Percentiles rank a stretch among this genome's conserved stretches.
Evolutionary conservation across 2,888 invertebrate species (phyloP).

Genomic region (Pachliopta kotzebuea): DNA sequence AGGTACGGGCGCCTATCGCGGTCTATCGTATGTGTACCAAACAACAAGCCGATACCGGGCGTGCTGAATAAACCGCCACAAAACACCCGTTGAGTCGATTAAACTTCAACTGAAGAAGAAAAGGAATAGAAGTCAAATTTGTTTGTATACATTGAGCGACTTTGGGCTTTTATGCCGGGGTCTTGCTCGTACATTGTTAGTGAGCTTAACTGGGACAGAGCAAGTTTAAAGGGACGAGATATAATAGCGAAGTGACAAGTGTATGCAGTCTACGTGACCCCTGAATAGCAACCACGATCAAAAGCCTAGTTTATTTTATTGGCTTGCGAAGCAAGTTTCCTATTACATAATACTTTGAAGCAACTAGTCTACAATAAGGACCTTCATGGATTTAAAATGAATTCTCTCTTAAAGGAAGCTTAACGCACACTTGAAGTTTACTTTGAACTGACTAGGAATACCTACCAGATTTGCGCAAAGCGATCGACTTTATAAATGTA

Average conservation of each 20-base stretch:
- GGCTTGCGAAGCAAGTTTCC: background rate
- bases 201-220: conserved; percentile 7
- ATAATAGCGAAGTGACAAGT: conserved; percentile 10
- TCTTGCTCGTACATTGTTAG: conserved; percentile 2
- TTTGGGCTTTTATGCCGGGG: background rate
- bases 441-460: conserved; percentile 8
- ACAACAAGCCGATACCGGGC: conserved; percentile 1
- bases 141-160: background rate
- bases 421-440: conserved; percentile 8
- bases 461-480: background rate
- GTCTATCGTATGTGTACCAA: conserved; percentile 12
- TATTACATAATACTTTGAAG: background rate
- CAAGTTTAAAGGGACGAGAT: conserved; percentile 16
- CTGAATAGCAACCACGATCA: background rate
- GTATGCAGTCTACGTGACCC: conserved; percentile 11
- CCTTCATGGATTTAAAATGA: conserved; percentile 21
- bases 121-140: conserved; percentile 18
- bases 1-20: conserved; percentile 4
- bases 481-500: conserved; percentile 9
- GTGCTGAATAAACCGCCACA: background rate
- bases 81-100: background rate
- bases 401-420: conserved; percentile 14
- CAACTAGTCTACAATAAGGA: no score
- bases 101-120: conserved; percentile 1
- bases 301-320: background rate